Conservation (phyloP, 2,797 vertebrate genomes). For the Enteromius trimaculatus region DNA sequence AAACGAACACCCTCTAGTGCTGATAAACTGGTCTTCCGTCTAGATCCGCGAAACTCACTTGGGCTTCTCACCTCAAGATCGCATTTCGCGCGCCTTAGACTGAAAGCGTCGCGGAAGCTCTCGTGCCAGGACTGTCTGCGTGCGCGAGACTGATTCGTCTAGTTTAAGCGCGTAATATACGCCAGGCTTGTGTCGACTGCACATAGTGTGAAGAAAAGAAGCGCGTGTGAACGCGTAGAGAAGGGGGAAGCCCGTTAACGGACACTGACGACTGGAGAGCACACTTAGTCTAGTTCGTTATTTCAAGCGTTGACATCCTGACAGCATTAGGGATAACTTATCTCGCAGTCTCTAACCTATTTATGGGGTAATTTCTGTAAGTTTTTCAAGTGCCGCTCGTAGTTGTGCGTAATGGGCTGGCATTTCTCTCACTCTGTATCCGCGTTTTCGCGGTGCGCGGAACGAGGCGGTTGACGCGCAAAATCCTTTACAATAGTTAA, state of each 20-base stretch:
- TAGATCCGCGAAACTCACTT: not conserved
- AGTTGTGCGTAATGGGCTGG: slow-evolving; percentile 65
- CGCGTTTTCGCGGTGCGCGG: slow-evolving; percentile 49
- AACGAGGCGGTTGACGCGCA: slow-evolving; percentile 55
- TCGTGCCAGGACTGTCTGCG: not conserved
- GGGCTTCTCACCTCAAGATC: slow-evolving; percentile 1
- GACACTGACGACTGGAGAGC: slow-evolving; percentile 29
- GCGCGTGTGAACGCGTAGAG: slow-evolving; percentile 3
- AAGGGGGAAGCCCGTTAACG: slow-evolving; percentile 7
- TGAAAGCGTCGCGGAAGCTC: not conserved
- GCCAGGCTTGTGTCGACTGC: not conserved
- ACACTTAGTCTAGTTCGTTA: slow-evolving; percentile 9
- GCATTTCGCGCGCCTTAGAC: slow-evolving; percentile 5
- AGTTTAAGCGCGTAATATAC: slow-evolving; percentile 10
- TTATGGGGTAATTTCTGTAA: slow-evolving; percentile 36
- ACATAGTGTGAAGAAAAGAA: not conserved
- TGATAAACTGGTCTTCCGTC: slow-evolving; percentile 27
- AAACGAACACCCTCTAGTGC: slow-evolving; percentile 64
- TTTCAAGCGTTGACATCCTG: slow-evolving; percentile 26
- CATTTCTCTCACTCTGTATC: slow-evolving; percentile 36
- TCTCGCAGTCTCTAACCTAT: slow-evolving; percentile 6
- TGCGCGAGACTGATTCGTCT: slow-evolving; percentile 17
- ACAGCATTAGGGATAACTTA: slow-evolving; percentile 20
- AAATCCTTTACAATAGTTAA: slow-evolving; percentile 46
- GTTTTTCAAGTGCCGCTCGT: slow-evolving; percentile 35